Percentiles rank a stretch among this genome's conserved stretches.
phyloP scores from a whole-genome alignment of 2,888 invertebrate species.

The Leucozona laternaria region DNA sequence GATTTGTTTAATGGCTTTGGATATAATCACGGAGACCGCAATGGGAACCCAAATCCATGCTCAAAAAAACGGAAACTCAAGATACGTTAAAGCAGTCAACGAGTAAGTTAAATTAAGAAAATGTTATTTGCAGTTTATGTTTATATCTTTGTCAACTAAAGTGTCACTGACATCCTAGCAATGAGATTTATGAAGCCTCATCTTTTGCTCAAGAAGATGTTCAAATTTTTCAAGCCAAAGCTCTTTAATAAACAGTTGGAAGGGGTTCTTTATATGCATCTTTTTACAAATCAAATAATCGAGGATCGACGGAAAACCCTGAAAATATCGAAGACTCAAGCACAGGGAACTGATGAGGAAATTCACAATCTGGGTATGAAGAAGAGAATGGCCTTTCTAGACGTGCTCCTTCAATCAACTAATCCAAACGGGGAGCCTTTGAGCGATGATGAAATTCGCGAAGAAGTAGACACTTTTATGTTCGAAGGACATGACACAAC shows the following conservation, averaged over 20 bases:
- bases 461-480: conserved; percentile 90
- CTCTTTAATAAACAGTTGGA: conserved; percentile 82
- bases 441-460: conserved; percentile 86
- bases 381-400: conserved; percentile 87
- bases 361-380: conserved; percentile 83
- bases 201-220: conserved; percentile 77
- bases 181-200: conserved; percentile 79
- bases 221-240: conserved; percentile 76
- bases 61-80: conserved; percentile 86
- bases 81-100: conserved; percentile 89
- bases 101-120: conserved; percentile 84
- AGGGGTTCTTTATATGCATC: conserved; percentile 84
- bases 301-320: conserved; percentile 80
- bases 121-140: not conserved
- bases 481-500: conserved; percentile 85
- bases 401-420: conserved; percentile 86
- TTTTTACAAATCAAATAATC: conserved; percentile 85
- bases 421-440: conserved; percentile 85
- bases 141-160: conserved; percentile 35
- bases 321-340: not conserved
- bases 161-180: conserved; percentile 79
- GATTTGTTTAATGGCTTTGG: conserved; percentile 86
- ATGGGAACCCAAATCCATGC: conserved; percentile 91
- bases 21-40: conserved; percentile 89
- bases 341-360: conserved; percentile 49